These are phyloP conservation scores for Clarias pachynema DNA, from an alignment of 2,797 vertebrate genomes.

Conservation along the genomic window DNA sequence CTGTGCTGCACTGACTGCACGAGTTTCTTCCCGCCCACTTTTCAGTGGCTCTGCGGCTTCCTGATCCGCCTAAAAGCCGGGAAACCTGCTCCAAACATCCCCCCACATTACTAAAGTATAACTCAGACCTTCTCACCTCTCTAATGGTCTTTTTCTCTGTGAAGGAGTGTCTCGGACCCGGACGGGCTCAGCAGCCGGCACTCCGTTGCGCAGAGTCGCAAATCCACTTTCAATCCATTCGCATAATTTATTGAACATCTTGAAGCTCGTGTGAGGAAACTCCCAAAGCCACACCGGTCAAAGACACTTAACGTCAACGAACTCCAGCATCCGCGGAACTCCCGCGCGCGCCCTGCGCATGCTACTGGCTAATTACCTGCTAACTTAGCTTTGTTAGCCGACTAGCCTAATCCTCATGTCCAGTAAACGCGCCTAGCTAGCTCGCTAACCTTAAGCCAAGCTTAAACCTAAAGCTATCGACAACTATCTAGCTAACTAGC, in stretches of 20 bases:
- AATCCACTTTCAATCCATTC: constrained; percentile 78
- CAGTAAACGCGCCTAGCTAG: constrained; percentile 42
- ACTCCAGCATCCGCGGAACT: constrained; percentile 19
- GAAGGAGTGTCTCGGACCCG: constrained; percentile 35
- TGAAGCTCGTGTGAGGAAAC: constrained; percentile 19
- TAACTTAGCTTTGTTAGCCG: constrained; percentile 50
- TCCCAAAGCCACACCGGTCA: constrained; percentile 42
- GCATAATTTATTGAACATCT: constrained; percentile 81
- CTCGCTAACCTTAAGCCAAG: constrained; percentile 41
- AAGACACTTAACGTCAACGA: constrained; percentile 44
- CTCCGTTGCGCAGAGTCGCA: constrained; percentile 73
- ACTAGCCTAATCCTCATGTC: constrained; percentile 18
- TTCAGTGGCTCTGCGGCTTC: not conserved
- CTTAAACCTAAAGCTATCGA: constrained; percentile 42
- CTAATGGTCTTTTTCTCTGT: constrained; percentile 55
- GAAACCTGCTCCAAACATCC: not conserved
- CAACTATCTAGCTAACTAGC: constrained; percentile 53
- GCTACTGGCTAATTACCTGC: constrained; percentile 27
- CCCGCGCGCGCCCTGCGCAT: constrained; percentile 63
- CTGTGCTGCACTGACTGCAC: not conserved
- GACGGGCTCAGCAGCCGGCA: constrained; percentile 59
- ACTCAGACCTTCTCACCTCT: constrained; percentile 42
- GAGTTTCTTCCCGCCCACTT: not conserved
- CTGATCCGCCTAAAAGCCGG: not conserved
- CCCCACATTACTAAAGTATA: accelerated